Evolutionary conservation across 1,140 invertebrate species (phyloP), one percentile per base, ranked within the genome.

Genomic region (Apis florea): DNA sequence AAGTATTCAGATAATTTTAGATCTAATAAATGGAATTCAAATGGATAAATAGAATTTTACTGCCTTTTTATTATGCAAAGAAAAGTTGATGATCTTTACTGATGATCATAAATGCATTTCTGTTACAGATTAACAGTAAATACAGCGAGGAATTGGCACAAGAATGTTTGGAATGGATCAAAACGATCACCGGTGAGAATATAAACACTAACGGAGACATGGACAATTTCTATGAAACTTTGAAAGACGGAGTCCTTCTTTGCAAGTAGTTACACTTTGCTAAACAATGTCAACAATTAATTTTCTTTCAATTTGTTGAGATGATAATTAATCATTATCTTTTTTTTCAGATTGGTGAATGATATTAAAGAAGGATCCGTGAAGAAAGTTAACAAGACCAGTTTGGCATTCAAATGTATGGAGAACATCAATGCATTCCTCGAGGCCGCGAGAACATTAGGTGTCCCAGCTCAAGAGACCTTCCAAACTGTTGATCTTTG

Each of bases 391-490:
- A 98, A 98, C 92, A 95, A 96, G 88, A 96, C 95, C 56, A 95
- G 95, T 89, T 97, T 98, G 96, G 98, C 98, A n/a, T 99, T 99
- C 94, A 99, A 99, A 90, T 99, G 98, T 91, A 99, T 99, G 98
- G 98, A 99, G 94, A 99, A 99, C 92, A 99, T 99, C 83, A 98
- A 99, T 89, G 96, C 96, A 12, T 99, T 99, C 94, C 94, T 99
- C 76, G 96, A 97, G 88, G 96, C 96, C 12, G 97, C 97, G 59
- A 96, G 96, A 90, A 95, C 95, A n/a, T 95, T 99, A 79, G 98
- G 98, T 51, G 98, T 99, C 4, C 98, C 97, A 31, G 96, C 97
- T 49, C 97, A 98, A 93, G 98, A 99, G 94, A 98, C 97, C 54
- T 99, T 99, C 95, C 98, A 99, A 93, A 98, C 97, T 26, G 97